Percentiles rank a stretch among this genome's conserved stretches.
phyloP scores from a whole-genome alignment of 2,888 invertebrate genomes.

The Cyclophora albipunctata region DNA sequence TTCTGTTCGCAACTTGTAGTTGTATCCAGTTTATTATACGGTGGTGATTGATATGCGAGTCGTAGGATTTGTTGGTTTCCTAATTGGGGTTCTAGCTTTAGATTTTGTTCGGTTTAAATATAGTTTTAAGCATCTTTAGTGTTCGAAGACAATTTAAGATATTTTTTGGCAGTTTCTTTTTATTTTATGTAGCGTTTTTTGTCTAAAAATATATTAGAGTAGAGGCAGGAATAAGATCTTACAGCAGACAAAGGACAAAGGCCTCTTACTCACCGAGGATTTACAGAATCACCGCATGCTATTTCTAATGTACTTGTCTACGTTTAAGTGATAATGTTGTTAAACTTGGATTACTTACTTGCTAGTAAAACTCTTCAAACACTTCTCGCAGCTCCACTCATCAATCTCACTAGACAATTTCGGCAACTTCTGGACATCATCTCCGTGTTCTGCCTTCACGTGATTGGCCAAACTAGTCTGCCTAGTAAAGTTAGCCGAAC shows the following conservation, averaged over 20 bases:
- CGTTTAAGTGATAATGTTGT: neutral
- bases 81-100: too few species aligned
- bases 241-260: too few species aligned
- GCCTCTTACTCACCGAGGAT: too few species aligned
- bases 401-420: slow-evolving; percentile 24
- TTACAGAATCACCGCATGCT: too few species aligned
- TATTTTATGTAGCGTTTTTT: slow-evolving; percentile 18
- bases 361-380: slow-evolving; percentile 38
- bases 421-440: slow-evolving; percentile 19
- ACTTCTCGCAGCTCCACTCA: slow-evolving; percentile 34
- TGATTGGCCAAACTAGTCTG: slow-evolving; percentile 80
- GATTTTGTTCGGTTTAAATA: too few species aligned
- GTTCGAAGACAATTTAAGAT: too few species aligned
- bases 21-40: too few species aligned
- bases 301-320: neutral
- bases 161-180: too few species aligned
- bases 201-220: slow-evolving; percentile 11
- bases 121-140: too few species aligned
- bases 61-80: too few species aligned
- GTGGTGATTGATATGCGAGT: too few species aligned
- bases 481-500: slow-evolving; percentile 79
- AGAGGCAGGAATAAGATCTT: too few species aligned
- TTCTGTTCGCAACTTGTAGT: slow-evolving; percentile 23
- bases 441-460: slow-evolving; percentile 67
- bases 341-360: slow-evolving; percentile 31